These are phyloP conservation scores for Cyrtonyx montezumae DNA, from an alignment of 2,113 vertebrate species.

Conservation along the genomic window DNA sequence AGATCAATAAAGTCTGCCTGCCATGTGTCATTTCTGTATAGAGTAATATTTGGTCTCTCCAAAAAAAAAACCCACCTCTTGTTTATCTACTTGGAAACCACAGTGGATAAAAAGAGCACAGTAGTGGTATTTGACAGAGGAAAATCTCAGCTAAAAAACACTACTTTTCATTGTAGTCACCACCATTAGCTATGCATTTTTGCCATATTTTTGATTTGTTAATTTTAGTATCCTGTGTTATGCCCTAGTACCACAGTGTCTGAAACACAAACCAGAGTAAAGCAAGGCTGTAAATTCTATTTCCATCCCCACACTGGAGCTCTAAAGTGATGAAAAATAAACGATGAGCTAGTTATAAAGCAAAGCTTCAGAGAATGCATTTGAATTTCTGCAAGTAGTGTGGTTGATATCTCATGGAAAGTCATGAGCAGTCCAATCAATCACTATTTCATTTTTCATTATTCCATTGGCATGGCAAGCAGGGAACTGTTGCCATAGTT, in stretches of 20 bases:
- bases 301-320: background rate
- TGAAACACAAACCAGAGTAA: background rate
- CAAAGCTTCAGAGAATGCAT: background rate
- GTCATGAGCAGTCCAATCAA: background rate
- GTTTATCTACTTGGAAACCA: too few species aligned
- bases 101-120: too few species aligned
- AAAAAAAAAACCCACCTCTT: too few species aligned
- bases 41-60: background rate
- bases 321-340: background rate
- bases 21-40: background rate
- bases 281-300: background rate
- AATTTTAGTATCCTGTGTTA: background rate
- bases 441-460: slow-evolving; percentile 20
- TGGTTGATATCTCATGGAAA: background rate
- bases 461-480: slow-evolving; percentile 5
- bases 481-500: background rate
- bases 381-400: background rate
- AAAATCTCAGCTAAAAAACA: background rate
- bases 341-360: background rate
- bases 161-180: background rate
- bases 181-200: background rate
- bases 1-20: background rate
- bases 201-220: background rate
- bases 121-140: too few species aligned
- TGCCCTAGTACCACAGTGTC: background rate